Base-by-base conservation (phyloP, 2,797 vertebrate species). In the Sebastes flavidus region DNA sequence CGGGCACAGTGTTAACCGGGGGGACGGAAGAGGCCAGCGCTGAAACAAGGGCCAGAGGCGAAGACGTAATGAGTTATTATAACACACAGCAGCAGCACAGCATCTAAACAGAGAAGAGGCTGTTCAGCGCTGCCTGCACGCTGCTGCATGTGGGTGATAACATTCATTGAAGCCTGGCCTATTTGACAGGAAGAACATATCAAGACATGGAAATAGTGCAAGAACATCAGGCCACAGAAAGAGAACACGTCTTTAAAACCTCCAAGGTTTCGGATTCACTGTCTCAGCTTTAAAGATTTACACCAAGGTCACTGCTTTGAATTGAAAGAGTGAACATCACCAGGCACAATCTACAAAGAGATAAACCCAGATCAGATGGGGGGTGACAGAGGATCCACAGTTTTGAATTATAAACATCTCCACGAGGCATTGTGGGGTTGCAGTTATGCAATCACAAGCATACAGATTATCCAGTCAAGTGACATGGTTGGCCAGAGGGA, bases 401-500 rank as follows among this genome's bases (percentile, higher is more conserved):
- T 3, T 42, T 42, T 72, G 69, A 75, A 80, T 81, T 49, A 77
- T 36, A 72, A 77, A 85, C 88, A 79, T 86, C 46, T 81, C 87
- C 80, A 80, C 6, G 18, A 78, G 79, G 84, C 81, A 71, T 34
- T 49, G 68, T 72, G 62, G 56, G 79, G 59, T 13, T 58, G 42
- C 27, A 42, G 76, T 92, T 93, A 93, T 61, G 89, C 86, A 93
- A 92, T 87, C 88, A 61, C 62, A 42, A 65, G 73, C 70, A 66
- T 54, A 24, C 72, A 75, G 60, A 79, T 81, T 63, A 83, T 75
- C 69, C 67, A 83, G 72, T 61, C 49, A 65, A 87, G 77, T 84
- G 84, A 88, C 77, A 72, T 9, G 70, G 42, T 63, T 84, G 91
- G 81, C 92, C 92, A 92, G 90, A 82, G 85, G 94, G 93, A 87